Base-by-base conservation (phyloP, 2,797 vertebrate species). In the Sebastes wilsoni region DNA sequence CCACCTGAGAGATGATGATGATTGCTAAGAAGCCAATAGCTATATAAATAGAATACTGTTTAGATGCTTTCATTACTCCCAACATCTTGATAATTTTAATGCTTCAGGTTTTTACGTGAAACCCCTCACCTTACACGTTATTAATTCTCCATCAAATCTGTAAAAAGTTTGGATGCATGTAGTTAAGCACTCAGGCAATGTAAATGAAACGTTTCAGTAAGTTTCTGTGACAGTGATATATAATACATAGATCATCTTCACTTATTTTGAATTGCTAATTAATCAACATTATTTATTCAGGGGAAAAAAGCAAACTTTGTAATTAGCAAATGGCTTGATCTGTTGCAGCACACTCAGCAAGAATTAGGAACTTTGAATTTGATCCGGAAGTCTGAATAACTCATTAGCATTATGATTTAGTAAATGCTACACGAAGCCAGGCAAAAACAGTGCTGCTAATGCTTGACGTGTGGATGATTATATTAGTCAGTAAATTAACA, bases 221-320 rank as follows among this genome's bases (percentile, higher is more conserved):
- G 92, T 92, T 94, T 83, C 77, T 75, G 22, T 94, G 95, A 96
- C 95, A 95, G 89, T 96, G 95, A 96, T 95, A 84, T 94, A 96
- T 95, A 92, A 91, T 80, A 71, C 93, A 95, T 94, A 94, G 91
- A 95, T 96, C 94, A 96, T 95, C 93, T 92, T 95, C 94, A 94
- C 90, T 93, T 92, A 90, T 92, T 94, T 90, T 94, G 94, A 95
- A 95, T 95, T 90, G 92, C 93, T 94, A 95, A 96, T 96, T 96
- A 95, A 96, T 96, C 95, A 94, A 94, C 83, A 94, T 96, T 95
- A 96, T 96, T 96, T 95, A 95, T 96, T 94, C 84, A 56, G 80
- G 86, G 79, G 14, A 38, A 89, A 92, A 91, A 90, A 90, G 83
- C 75, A 81, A 94, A 93, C 88, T 94, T 95, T 93, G 89, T 93